phyloP scores from a whole-genome alignment of 2,113 vertebrate species.

The Dinomys branickii region DNA sequence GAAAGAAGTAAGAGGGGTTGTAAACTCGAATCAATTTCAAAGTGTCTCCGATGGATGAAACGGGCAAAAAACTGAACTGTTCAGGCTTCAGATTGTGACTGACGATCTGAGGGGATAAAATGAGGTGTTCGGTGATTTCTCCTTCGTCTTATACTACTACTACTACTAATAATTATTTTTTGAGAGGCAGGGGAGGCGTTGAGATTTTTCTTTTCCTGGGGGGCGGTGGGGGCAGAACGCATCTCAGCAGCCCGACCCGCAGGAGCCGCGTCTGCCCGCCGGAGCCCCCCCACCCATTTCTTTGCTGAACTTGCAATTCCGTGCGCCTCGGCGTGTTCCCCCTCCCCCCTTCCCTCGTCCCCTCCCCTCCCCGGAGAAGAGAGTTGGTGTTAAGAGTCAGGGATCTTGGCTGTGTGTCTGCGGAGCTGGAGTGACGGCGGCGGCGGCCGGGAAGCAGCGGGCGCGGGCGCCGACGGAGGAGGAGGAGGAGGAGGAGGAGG shows the following conservation, averaged over 20 bases:
- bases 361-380: constrained; percentile 78
- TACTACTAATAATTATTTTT: neutral
- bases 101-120: constrained; percentile 68
- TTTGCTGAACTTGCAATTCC: constrained; percentile 85
- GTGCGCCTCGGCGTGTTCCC: constrained; percentile 73
- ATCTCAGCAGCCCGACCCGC: constrained; percentile 8
- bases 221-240: neutral
- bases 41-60: constrained; percentile 79
- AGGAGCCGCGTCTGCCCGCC: constrained; percentile 59
- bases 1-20: constrained; percentile 75
- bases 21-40: constrained; percentile 74
- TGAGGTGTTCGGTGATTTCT: constrained; percentile 78
- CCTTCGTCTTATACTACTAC: constrained; percentile 1
- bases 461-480: constrained; percentile 54
- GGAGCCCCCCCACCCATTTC: constrained; percentile 77
- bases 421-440: constrained; percentile 71
- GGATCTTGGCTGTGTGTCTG: constrained; percentile 79
- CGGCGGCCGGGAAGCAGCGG: constrained; percentile 68
- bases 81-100: constrained; percentile 68
- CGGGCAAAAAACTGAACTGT: constrained; percentile 62
- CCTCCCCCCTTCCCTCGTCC: constrained; percentile 58
- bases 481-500: neutral
- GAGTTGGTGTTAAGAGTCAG: constrained; percentile 83
- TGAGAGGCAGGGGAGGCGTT: constrained; percentile 47
- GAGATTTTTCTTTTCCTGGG: neutral